A percentile compares a stretch with the other conserved stretches of the same genome.
Evolutionary conservation across 2,888 invertebrate species (phyloP).

Genomic region (Girardia tigrina): DNA sequence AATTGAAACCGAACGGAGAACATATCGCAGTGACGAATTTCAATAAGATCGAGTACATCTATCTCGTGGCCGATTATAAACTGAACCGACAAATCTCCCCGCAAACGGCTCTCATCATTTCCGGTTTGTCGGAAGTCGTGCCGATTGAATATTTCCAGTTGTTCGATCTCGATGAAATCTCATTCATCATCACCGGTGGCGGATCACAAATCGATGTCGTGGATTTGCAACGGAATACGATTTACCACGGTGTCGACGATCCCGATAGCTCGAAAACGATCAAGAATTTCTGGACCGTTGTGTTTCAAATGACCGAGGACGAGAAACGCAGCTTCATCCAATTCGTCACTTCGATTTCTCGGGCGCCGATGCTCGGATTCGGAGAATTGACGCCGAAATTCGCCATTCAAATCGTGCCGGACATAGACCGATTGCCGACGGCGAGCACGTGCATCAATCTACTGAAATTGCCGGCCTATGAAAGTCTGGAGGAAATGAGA

Average conservation of each 20-base stretch:
- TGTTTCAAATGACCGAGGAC: conserved; percentile 61
- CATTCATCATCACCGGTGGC: conserved; percentile 87
- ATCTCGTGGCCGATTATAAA: conserved; percentile 84
- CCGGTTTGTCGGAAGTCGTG: conserved; percentile 76
- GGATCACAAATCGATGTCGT: conserved; percentile 79
- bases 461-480: conserved; percentile 79
- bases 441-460: conserved; percentile 96
- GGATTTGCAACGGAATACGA: conserved; percentile 72
- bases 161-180: conserved; percentile 82
- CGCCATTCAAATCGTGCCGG: conserved; percentile 65
- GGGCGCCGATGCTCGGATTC: conserved; percentile 87
- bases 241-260: conserved; percentile 55
- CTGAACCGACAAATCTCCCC: conserved; percentile 65
- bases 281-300: conserved; percentile 72
- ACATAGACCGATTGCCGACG: conserved; percentile 72
- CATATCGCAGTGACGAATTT: conserved; percentile 76
- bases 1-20: conserved; percentile 74
- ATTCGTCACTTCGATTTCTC: conserved; percentile 92
- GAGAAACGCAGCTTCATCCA: conserved; percentile 75
- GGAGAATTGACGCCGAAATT: conserved; percentile 87
- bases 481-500: conserved; percentile 62
- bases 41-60: conserved; percentile 89
- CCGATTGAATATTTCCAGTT: conserved; percentile 80
- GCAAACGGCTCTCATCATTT: conserved; percentile 73
- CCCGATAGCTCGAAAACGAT: conserved; percentile 32